Conservation (phyloP, 2,888 invertebrate species). For the Acronicta leporina region DNA sequence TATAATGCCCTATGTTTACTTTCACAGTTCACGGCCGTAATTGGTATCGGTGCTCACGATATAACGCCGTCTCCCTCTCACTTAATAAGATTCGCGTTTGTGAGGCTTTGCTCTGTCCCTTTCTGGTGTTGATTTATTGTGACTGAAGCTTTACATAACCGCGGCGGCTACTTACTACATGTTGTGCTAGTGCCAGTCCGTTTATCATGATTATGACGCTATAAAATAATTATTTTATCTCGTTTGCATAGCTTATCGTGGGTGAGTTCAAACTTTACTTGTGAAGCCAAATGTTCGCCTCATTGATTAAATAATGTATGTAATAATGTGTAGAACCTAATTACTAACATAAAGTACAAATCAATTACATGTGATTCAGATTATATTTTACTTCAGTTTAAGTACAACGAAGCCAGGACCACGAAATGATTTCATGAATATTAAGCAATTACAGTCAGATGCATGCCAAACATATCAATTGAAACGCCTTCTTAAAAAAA, state of each 20-base stretch:
- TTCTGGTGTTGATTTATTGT: conserved; percentile 78
- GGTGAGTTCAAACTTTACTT: conserved; percentile 50
- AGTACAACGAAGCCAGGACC: no score
- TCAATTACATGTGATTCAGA: conserved; percentile 1
- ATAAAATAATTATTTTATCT: conserved; percentile 82
- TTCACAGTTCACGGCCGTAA: conserved; percentile 80
- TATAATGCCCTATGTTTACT: conserved; percentile 77
- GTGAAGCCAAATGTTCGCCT: conserved; percentile 20
- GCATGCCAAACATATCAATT: no score
- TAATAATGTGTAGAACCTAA: conserved; percentile 9
- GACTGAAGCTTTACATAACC: conserved; percentile 69
- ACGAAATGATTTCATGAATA: no score
- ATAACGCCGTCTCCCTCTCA: conserved; percentile 58
- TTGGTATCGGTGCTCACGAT: conserved; percentile 55
- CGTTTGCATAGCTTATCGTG: conserved; percentile 66
- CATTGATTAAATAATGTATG: conserved; percentile 20
- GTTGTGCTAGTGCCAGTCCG: conserved; percentile 71
- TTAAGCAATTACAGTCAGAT: no score
- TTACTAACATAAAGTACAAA: not conserved
- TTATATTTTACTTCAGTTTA: no score
- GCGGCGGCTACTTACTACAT: conserved; percentile 76
- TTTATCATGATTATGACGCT: conserved; percentile 80
- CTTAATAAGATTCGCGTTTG: conserved; percentile 32
- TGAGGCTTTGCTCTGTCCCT: conserved; percentile 60
- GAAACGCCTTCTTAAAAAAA: not conserved